Percentiles rank a stretch among this genome's conserved stretches.
These are phyloP conservation scores for Ellobium chinense DNA, from an alignment of 2,888 invertebrate species.

Conservation along the genomic window DNA sequence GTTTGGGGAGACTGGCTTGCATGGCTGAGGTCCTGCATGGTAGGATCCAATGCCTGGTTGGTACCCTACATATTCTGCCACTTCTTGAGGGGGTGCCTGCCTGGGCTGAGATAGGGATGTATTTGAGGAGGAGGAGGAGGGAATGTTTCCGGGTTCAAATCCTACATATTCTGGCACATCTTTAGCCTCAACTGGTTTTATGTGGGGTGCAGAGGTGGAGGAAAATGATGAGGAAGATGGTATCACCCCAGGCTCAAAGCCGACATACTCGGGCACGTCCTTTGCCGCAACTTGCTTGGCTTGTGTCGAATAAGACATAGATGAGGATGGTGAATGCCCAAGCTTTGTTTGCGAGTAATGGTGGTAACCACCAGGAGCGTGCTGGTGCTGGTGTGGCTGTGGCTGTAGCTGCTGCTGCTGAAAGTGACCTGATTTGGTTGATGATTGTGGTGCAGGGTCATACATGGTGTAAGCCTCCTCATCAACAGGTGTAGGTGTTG, in stretches of 20 bases:
- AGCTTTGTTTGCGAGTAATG: background rate
- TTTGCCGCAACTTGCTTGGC: constrained; percentile 10
- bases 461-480: constrained; percentile 32
- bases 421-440: background rate
- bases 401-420: background rate
- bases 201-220: background rate
- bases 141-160: constrained; percentile 51
- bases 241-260: constrained; percentile 50
- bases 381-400: background rate
- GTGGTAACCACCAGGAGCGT: background rate
- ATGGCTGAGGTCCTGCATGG: background rate
- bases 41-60: background rate
- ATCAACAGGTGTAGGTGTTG: constrained; percentile 7
- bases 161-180: constrained; percentile 54
- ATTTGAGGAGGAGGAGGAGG: background rate
- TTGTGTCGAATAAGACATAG: background rate
- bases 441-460: constrained; percentile 1
- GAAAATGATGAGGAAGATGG: background rate
- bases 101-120: background rate
- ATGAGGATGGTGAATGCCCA: background rate
- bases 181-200: constrained; percentile 26
- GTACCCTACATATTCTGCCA: background rate
- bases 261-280: constrained; percentile 55
- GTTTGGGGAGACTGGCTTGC: background rate
- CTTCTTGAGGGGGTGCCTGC: background rate